Base-by-base conservation (phyloP, 2,888 invertebrate genomes). In the Sesia apiformis region DNA sequence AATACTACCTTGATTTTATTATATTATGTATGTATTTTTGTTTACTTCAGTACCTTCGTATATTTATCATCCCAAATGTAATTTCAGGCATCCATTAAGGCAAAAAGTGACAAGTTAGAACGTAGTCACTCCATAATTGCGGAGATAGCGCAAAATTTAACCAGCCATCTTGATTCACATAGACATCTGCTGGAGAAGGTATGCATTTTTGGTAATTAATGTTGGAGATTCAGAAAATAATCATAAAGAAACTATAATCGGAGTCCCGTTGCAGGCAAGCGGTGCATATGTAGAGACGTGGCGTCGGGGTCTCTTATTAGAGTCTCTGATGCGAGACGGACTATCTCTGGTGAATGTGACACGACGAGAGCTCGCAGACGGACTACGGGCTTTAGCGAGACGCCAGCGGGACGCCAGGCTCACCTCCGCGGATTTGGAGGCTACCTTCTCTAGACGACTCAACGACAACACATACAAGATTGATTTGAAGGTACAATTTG, bases 241-340 rank as follows among this genome's bases (percentile, higher is more conserved):
- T 50, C 5, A 4, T 42, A 6, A 42, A 7, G 42, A 42, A 42
- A 6, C 3, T 7, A 42, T 42, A 6, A 6, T 6, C 5, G 7
- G 5, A 42, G 7, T 50, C 38, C 38, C 23, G 42, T 56, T 61
- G 4, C 64, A 93, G 92, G 91, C 92, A 46, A 90, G 91, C 64
- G 93, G 93, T 59, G 91, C 93, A 67, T 92, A 92, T 68, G 88
- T 91, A 46, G 93, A 93, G 64, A 86, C 92, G 54, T 91, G 92
- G 90, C 90, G 90, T 54, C 84, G 90, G 6, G 85, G 90, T 1
- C 70, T 90, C 53, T 73, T 83, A 41, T 67, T 90, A n/a, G 86
- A 90, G 60, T 75, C 81, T 1, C 70, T 90, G 59, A 81, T 91
- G 68, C 81, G 90, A 53, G 90, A 91, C 72, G 86, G 90, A 0